These are phyloP conservation scores for Halichondria panicea DNA, from an alignment of 37 sponge, comb jelly and placozoan genomes.

Conservation along the genomic window DNA sequence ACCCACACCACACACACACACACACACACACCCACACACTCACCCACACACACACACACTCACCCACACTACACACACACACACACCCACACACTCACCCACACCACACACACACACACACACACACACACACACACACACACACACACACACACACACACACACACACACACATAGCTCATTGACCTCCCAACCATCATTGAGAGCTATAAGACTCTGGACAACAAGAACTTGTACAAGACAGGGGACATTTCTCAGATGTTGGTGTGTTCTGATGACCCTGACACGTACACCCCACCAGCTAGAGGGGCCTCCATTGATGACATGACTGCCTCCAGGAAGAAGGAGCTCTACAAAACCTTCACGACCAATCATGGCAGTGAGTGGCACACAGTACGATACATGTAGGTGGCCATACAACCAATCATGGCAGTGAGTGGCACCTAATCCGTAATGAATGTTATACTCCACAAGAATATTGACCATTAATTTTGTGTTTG, in stretches of 20 bases:
- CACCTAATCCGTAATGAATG: not conserved
- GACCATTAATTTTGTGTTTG: not conserved
- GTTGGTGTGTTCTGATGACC: constrained; percentile 18
- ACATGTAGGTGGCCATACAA: not conserved
- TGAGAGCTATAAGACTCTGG: constrained; percentile 94
- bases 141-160: not conserved
- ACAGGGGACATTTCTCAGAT: constrained; percentile 95
- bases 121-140: not conserved
- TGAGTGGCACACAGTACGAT: constrained; percentile 15
- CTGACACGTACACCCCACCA: not conserved
- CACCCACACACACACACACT: not conserved
- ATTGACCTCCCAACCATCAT: constrained; percentile 89
- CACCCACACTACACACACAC: not conserved
- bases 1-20: no score
- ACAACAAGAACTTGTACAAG: constrained; percentile 92
- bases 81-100: not conserved
- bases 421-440: not conserved
- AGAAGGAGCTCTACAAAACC: constrained; percentile 70
- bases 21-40: not conserved
- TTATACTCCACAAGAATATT: not conserved
- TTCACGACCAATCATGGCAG: constrained; percentile 84
- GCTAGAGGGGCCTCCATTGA: constrained; percentile 31
- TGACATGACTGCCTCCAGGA: constrained; percentile 40
- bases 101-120: not conserved
- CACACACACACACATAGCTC: constrained; percentile 31